A percentile compares a stretch with the other conserved stretches of the same genome.
These are phyloP conservation scores for Drosophila gaucha DNA, from an alignment of 2,888 invertebrate genomes.

Conservation along the genomic window DNA sequence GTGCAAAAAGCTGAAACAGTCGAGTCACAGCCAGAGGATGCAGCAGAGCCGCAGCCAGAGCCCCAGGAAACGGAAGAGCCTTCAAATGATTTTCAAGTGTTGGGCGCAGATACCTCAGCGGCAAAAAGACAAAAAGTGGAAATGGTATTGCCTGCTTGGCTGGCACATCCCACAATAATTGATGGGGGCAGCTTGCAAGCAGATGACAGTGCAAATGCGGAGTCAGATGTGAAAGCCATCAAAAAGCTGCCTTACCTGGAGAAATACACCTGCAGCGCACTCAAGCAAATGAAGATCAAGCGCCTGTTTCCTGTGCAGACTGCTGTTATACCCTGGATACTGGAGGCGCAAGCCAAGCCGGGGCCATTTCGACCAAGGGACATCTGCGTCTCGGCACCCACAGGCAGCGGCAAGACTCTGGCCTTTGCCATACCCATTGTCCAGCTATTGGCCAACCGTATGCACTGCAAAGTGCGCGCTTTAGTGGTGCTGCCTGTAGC, in stretches of 20 bases:
- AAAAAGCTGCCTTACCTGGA: constrained; percentile 86
- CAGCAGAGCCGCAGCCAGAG: constrained; percentile 17
- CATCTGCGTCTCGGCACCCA: constrained; percentile 98
- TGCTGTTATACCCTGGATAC: constrained; percentile 91
- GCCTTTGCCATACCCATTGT: constrained; percentile 96
- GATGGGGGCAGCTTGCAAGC: constrained; percentile 86
- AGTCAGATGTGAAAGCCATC: constrained; percentile 84
- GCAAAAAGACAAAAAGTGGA: constrained; percentile 87
- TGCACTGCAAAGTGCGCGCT: constrained; percentile 90
- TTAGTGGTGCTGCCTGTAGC: constrained; percentile 96
- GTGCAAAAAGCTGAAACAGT: constrained; percentile 6
- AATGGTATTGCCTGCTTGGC: constrained; percentile 94
- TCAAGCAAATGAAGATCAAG: constrained; percentile 89
- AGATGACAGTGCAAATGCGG: constrained; percentile 85
- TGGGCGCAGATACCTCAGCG: constrained; percentile 87
- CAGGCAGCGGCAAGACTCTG: constrained; percentile 98
- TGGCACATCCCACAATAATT: constrained; percentile 91
- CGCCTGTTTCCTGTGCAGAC: constrained; percentile 95
- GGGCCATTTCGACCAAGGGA: constrained; percentile 91
- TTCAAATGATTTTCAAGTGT: constrained; percentile 84
- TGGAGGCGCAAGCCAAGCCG: constrained; percentile 87
- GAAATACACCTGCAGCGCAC: constrained; percentile 86
- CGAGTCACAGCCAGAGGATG: constrained; percentile 1
- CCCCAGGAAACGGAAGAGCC: constrained; percentile 20
- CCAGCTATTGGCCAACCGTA: constrained; percentile 88